Percentiles rank a stretch among this genome's conserved stretches.
Evolutionary conservation across 2,113 vertebrate genomes (phyloP).

Genomic region (Monarcha castaneiventris): DNA sequence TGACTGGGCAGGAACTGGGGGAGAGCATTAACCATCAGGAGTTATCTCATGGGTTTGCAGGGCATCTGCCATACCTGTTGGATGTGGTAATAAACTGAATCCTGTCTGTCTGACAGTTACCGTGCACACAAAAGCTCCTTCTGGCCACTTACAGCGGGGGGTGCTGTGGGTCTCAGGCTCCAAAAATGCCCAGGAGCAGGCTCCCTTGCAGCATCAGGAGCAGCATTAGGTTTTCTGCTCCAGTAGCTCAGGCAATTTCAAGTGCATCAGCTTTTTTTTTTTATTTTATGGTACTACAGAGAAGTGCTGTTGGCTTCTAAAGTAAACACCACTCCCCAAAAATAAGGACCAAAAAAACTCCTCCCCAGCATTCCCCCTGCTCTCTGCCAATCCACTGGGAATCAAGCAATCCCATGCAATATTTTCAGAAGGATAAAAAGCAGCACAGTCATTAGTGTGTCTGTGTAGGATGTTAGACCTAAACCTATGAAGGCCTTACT

Average conservation of each 20-base stretch:
- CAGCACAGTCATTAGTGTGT: neutral
- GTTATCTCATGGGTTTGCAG: neutral
- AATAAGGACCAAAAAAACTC: neutral
- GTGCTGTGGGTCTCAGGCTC: neutral
- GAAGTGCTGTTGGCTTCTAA: neutral
- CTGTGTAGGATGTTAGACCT: neutral
- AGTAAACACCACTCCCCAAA: neutral
- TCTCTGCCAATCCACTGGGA: neutral
- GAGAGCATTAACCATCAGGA: neutral
- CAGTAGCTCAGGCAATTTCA: neutral
- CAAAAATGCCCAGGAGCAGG: neutral
- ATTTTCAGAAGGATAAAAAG: neutral
- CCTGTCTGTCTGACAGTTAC: neutral
- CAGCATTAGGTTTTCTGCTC: neutral
- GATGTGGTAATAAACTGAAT: neutral
- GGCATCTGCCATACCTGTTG: neutral
- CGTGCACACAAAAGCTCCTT: neutral
- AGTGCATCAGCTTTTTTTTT: neutral
- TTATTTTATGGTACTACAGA: neutral
- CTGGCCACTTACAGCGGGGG: rapidly evolving
- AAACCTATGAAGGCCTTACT: neutral
- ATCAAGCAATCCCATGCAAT: neutral
- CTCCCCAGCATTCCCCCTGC: neutral
- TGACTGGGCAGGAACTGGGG: neutral
- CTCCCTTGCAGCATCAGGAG: neutral